Evolutionary conservation across 2,888 invertebrate species (phyloP).

Genomic region (Drosophila multiciliata): DNA sequence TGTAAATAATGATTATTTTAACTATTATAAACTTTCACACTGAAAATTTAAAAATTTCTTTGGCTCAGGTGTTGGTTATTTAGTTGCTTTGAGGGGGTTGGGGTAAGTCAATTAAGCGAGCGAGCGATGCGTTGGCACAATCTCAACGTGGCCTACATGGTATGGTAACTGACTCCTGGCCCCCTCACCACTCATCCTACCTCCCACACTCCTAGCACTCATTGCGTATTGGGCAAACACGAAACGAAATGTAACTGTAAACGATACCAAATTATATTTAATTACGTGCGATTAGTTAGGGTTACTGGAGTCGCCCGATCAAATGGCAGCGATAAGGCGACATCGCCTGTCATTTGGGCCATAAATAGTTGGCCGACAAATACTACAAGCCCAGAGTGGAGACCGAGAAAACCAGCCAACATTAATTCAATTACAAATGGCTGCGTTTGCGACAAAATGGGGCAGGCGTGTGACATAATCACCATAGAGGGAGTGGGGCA

Average conservation of each 20-base stretch:
- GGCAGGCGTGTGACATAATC: slow-evolving; percentile 80
- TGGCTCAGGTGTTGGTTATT: slow-evolving; percentile 7
- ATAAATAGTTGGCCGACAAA: slow-evolving; percentile 53
- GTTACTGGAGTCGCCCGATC: slow-evolving; percentile 83
- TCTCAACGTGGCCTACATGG: slow-evolving; percentile 51
- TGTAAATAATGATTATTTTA: not conserved
- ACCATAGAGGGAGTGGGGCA: slow-evolving; percentile 14
- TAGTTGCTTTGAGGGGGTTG: not conserved
- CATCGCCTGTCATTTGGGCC: slow-evolving; percentile 68
- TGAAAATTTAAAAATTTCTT: slow-evolving; percentile 17
- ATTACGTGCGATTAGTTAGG: slow-evolving; percentile 84
- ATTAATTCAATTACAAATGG: slow-evolving; percentile 83
- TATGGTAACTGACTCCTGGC: slow-evolving; percentile 9
- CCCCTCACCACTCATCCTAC: not conserved
- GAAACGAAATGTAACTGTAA: slow-evolving; percentile 69
- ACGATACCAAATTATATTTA: slow-evolving; percentile 82
- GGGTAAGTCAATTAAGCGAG: slow-evolving; percentile 60
- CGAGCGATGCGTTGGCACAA: slow-evolving; percentile 56
- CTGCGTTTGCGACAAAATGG: slow-evolving; percentile 61
- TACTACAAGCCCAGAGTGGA: slow-evolving; percentile 1
- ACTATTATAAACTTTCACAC: slow-evolving; percentile 25
- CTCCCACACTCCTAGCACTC: not conserved
- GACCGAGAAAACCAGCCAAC: slow-evolving; percentile 38
- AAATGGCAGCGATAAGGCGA: slow-evolving; percentile 77
- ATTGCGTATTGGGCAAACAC: slow-evolving; percentile 11